Evolutionary conservation across 37 sponge, comb jelly and placozoan species (phyloP).

Genomic region (Mnemiopsis leidyi): DNA sequence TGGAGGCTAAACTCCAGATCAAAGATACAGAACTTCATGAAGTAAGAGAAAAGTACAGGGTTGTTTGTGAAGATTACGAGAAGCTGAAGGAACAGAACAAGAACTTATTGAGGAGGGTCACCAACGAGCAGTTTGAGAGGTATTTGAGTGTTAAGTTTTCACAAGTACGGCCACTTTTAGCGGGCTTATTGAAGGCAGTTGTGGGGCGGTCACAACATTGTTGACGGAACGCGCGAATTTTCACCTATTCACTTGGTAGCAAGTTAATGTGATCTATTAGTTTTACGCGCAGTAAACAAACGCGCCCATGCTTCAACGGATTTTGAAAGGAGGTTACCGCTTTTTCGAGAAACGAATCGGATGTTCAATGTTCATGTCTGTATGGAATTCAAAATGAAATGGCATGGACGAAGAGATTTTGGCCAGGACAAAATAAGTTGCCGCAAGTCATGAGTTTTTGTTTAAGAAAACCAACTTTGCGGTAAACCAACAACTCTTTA

Average conservation of each 20-base stretch:
- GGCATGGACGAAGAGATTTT: too few species aligned
- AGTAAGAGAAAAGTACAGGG: background rate
- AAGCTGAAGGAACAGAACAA: conserved; percentile 41
- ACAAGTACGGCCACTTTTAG: too few species aligned
- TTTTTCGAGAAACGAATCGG: too few species aligned
- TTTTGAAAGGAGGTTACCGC: conserved; percentile 17
- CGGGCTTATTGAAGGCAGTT: background rate
- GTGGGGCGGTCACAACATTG: conserved; percentile 8
- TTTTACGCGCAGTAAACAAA: background rate
- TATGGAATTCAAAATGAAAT: too few species aligned
- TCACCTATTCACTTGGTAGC: background rate
- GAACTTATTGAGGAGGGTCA: conserved; percentile 15
- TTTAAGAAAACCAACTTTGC: too few species aligned
- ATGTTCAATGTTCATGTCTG: too few species aligned
- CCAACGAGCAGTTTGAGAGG: conserved; percentile 50
- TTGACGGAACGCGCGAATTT: conserved; percentile 27
- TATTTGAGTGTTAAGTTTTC: too few species aligned
- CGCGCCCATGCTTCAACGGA: background rate
- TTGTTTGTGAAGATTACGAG: conserved; percentile 24
- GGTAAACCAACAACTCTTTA: background rate
- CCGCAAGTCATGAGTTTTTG: too few species aligned
- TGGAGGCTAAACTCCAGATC: conserved; percentile 31
- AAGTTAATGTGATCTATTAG: background rate
- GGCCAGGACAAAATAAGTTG: too few species aligned
- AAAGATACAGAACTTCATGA: conserved; percentile 22